These are phyloP conservation scores for Discoglossus pictus DNA, from an alignment of 2,797 vertebrate species.

Conservation along the genomic window DNA sequence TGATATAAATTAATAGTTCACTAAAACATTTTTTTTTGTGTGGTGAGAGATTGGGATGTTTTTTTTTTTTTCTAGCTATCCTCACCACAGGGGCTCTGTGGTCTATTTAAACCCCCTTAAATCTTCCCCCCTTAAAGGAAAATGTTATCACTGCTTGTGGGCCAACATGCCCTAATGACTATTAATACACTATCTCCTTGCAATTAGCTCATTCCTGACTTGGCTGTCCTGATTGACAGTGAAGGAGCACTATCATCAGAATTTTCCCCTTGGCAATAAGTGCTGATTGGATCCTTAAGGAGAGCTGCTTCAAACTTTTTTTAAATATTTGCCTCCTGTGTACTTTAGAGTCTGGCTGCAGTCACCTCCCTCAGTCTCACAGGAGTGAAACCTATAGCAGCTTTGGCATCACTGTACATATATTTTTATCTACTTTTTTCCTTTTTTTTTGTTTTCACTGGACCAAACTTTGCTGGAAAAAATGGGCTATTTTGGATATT, in stretches of 20 bases:
- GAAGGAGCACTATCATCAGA: conserved; percentile 73
- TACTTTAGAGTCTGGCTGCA: conserved; percentile 69
- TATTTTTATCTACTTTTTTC: conserved; percentile 51
- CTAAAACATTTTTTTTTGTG: no score
- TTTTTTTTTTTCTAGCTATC: conserved; percentile 93
- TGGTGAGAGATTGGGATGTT: no score
- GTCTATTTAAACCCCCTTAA: conserved; percentile 83
- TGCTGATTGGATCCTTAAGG: conserved; percentile 83
- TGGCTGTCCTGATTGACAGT: conserved; percentile 67
- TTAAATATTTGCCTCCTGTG: conserved; percentile 71
- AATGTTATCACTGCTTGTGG: conserved; percentile 83
- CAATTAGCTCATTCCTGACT: conserved; percentile 77
- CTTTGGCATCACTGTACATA: conserved; percentile 52
- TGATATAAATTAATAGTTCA: no score
- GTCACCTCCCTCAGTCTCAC: conserved; percentile 58
- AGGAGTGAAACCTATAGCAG: conserved; percentile 51
- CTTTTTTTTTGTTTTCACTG: conserved; percentile 62
- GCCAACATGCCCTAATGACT: conserved; percentile 81
- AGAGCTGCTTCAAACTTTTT: conserved; percentile 76
- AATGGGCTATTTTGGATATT: conserved; percentile 91
- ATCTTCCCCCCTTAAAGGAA: conserved; percentile 76
- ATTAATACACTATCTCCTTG: conserved; percentile 82
- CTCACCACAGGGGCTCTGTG: conserved; percentile 83
- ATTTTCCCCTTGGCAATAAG: conserved; percentile 84
- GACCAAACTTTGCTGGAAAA: conserved; percentile 71